Conservation (phyloP, 2,113 vertebrate genomes). For the Sylvicapra grimmia region DNA sequence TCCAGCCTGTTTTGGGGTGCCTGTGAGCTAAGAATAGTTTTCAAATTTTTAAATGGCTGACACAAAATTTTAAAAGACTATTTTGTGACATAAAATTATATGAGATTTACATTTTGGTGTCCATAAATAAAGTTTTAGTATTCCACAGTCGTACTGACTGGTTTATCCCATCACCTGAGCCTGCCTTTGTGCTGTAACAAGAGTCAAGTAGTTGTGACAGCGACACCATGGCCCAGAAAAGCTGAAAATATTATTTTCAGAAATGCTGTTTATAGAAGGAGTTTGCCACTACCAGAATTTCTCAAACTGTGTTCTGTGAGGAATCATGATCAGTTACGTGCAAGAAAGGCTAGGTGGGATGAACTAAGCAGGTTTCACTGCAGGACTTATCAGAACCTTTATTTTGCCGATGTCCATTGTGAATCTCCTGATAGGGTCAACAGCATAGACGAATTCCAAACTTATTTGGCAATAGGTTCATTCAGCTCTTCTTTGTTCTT, state of each 20-base stretch:
- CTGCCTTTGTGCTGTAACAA: neutral
- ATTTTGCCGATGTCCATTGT: neutral
- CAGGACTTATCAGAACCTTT: neutral
- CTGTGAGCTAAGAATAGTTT: neutral
- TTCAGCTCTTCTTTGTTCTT: neutral
- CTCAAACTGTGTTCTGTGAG: neutral
- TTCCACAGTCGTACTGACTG: no score
- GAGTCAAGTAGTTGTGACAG: neutral
- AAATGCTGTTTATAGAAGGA: neutral
- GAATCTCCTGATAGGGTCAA: neutral
- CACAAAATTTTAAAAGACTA: neutral
- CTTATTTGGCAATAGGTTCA: neutral
- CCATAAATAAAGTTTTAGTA: neutral
- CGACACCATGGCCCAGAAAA: neutral
- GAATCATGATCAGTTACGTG: neutral
- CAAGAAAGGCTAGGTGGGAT: neutral
- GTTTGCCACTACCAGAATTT: neutral
- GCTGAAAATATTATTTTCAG: neutral
- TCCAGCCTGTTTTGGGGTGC: neutral
- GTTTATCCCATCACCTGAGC: rapidly evolving
- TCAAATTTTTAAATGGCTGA: neutral
- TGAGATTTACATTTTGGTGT: neutral
- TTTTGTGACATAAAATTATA: neutral
- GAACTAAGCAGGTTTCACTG: neutral
- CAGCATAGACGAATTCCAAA: neutral